Evolutionary conservation across 2,797 vertebrate genomes (phyloP).

Genomic region (Etheostoma perlongum): DNA sequence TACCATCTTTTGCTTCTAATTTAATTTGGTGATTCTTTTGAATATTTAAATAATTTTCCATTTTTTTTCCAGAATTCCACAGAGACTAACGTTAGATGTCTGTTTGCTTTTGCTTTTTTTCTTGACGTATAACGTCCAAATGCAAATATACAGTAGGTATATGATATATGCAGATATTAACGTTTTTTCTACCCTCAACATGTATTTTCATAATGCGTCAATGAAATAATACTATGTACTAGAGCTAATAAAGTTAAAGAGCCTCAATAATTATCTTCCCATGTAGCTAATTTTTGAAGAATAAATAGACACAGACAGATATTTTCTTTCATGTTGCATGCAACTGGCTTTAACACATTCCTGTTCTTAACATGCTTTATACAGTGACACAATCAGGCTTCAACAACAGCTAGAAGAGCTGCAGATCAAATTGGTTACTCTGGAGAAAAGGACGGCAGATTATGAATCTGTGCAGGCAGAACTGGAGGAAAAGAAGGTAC

Average conservation of each 20-base stretch:
- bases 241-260: neutral
- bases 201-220: neutral
- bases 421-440: slow-evolving; percentile 86
- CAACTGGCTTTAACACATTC: neutral
- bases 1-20: too few relatives aligned
- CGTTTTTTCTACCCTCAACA: neutral
- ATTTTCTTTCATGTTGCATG: neutral
- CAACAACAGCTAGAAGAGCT: slow-evolving; percentile 92
- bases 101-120: neutral
- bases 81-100: too few relatives aligned
- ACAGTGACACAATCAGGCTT: slow-evolving; percentile 89
- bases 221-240: neutral
- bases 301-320: neutral
- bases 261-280: neutral
- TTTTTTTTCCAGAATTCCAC: too few relatives aligned
- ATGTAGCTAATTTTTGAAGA: too few relatives aligned
- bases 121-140: too few relatives aligned
- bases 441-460: slow-evolving; percentile 90
- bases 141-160: neutral
- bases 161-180: neutral
- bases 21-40: too few relatives aligned
- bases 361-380: slow-evolving; percentile 3
- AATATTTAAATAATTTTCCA: too few relatives aligned
- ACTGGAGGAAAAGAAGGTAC: slow-evolving; percentile 92
- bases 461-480: slow-evolving; percentile 88